Conservation (phyloP, 2,888 invertebrate genomes). For the Pharmacophagus antenor region DNA sequence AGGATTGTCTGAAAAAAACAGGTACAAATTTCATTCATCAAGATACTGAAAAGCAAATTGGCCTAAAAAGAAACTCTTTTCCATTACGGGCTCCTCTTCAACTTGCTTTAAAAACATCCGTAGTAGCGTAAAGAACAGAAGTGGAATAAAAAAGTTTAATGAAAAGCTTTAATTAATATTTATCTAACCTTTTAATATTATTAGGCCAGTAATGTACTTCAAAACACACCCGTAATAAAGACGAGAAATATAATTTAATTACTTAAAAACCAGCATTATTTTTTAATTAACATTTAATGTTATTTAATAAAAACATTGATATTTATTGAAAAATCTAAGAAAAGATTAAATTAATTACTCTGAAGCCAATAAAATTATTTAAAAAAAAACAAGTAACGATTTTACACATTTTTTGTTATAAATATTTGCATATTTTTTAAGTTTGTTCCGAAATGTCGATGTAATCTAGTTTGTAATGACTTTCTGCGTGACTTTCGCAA, state of each 20-base stretch:
- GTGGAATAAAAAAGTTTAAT: conserved; percentile 5
- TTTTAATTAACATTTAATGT: not conserved
- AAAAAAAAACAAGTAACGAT: no score
- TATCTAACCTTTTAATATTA: conserved; percentile 20
- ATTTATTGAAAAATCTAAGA: no score
- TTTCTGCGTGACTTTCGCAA: no score
- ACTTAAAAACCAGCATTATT: no score
- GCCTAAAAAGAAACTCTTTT: conserved; percentile 29
- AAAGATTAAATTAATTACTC: no score
- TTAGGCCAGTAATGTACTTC: conserved; percentile 1
- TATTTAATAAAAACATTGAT: not conserved
- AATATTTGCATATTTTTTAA: no score
- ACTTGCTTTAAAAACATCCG: conserved; percentile 14
- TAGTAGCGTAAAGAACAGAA: conserved; percentile 16
- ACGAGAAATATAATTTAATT: not conserved
- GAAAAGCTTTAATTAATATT: conserved; percentile 20
- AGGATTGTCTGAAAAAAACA: conserved; percentile 15
- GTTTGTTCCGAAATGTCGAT: no score
- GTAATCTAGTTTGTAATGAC: no score
- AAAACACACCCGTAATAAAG: conserved; percentile 3
- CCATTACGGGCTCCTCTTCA: conserved; percentile 20
- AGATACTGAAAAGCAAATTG: conserved; percentile 23
- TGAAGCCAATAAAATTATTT: no score
- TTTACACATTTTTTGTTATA: no score
- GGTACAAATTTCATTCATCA: conserved; percentile 22